A percentile compares a stretch with the other conserved stretches of the same genome.
Conservation (phyloP, 2,113 vertebrate species). For the Apodemus sylvaticus region DNA sequence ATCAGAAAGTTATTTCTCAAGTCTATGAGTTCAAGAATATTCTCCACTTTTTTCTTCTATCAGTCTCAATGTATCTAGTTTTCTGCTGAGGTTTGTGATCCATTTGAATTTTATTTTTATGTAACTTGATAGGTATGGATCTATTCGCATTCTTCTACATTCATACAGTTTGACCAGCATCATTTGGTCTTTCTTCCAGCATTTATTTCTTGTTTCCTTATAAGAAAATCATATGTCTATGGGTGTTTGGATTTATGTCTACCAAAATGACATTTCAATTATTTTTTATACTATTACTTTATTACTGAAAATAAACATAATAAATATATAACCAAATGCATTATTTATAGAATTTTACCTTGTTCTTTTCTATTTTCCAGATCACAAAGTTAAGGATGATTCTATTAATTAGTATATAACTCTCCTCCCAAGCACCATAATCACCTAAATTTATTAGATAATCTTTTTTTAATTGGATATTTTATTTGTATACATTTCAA, state of each 20-base stretch:
- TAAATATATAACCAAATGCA: too few species aligned
- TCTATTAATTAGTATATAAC: too few species aligned
- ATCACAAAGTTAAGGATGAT: too few species aligned
- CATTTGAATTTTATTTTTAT: not conserved
- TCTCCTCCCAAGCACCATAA: too few species aligned
- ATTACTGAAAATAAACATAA: too few species aligned
- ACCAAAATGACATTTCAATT: not conserved
- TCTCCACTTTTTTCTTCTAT: not conserved
- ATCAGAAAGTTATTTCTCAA: not conserved
- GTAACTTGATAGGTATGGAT: not conserved
- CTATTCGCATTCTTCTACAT: not conserved
- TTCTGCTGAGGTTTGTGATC: not conserved
- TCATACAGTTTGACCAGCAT: not conserved
- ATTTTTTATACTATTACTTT: too few species aligned
- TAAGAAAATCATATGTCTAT: not conserved
- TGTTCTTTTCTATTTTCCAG: too few species aligned
- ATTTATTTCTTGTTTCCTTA: not conserved
- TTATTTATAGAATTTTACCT: too few species aligned
- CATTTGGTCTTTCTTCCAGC: not conserved
- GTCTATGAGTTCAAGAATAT: not conserved
- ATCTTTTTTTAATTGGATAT: too few species aligned
- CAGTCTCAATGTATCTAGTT: not conserved
- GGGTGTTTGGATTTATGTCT: not conserved
- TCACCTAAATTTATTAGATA: too few species aligned
- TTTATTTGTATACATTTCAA: too few species aligned